Evolutionary conservation across 2,797 vertebrate genomes (phyloP).

Genomic region (Apogon talboti): DNA sequence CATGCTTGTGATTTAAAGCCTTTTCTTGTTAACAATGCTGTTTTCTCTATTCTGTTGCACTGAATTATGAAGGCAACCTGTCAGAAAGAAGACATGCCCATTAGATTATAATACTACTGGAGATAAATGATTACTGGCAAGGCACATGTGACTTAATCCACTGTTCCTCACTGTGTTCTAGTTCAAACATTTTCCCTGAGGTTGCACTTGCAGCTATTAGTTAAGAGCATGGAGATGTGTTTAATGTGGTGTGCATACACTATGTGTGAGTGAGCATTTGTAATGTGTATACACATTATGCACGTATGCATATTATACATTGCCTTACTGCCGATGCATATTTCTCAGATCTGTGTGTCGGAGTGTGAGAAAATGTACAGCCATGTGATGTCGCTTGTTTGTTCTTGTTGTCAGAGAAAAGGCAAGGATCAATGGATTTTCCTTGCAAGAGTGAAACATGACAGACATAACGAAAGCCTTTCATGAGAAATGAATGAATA

Average conservation of each 20-base stretch:
- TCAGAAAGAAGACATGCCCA: conserved; percentile 74
- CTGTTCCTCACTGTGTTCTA: conserved; percentile 54
- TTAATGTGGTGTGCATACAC: conserved; percentile 54
- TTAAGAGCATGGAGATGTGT: conserved; percentile 64
- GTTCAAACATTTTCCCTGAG: conserved; percentile 71
- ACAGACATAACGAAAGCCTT: conserved; percentile 88
- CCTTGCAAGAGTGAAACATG: conserved; percentile 85
- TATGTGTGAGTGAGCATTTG: conserved; percentile 54
- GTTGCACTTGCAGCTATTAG: conserved; percentile 76
- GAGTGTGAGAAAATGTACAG: conserved; percentile 72
- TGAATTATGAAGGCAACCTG: conserved; percentile 81
- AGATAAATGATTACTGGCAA: conserved; percentile 79
- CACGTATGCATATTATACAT: conserved; percentile 65
- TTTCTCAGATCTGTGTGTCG: conserved; percentile 68
- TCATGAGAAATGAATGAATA: conserved; percentile 88
- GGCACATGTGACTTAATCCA: conserved; percentile 68
- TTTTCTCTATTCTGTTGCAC: conserved; percentile 79
- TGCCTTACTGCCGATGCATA: conserved; percentile 50
- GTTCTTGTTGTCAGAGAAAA: conserved; percentile 79
- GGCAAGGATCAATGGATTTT: conserved; percentile 86
- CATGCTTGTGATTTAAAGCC: conserved; percentile 84
- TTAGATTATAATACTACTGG: conserved; percentile 72
- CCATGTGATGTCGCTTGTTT: conserved; percentile 83
- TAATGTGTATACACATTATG: conserved; percentile 58
- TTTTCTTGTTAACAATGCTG: conserved; percentile 85